phyloP scores from a whole-genome alignment of 2,113 vertebrate species.

The Mus musculus region GRCm39 chr16:17649001-17649500 shows the following conservation, averaged over 20 bases:
- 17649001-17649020: background rate
- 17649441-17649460: background rate
- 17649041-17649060: background rate
- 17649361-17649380: background rate
- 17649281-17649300: background rate
- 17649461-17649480: conserved; percentile 51
- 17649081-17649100: background rate
- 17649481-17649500: background rate
- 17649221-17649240: background rate
- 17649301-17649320: background rate
- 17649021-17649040: background rate
- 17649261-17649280: background rate
- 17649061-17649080: accelerated
- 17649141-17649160: background rate
- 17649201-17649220: background rate
- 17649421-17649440: conserved; percentile 33
- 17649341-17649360: background rate
- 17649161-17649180: background rate
- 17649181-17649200: background rate
- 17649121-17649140: background rate
- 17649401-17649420: conserved; percentile 41
- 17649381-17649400: background rate
- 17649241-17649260: background rate
- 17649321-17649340: background rate
- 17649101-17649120: too few species aligned